phyloP scores from a whole-genome alignment of 2,888 invertebrate species.

The Ormyrus thymus region DNA sequence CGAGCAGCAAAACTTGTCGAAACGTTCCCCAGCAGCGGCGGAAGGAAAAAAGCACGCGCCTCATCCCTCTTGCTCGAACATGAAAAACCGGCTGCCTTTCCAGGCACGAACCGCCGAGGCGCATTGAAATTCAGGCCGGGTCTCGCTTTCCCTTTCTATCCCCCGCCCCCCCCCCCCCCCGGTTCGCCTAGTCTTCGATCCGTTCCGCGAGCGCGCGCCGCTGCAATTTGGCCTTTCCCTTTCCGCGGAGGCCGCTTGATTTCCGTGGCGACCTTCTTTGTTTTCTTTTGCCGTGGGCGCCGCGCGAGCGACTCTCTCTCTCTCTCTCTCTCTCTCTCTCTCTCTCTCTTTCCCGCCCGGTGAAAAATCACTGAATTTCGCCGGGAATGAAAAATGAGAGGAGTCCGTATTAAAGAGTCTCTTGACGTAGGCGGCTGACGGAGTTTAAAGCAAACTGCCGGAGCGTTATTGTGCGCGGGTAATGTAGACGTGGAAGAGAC shows the following conservation, averaged over 20 bases:
- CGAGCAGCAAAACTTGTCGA: too few species aligned
- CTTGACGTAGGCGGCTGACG: conserved; percentile 4
- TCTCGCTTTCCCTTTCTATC: conserved; percentile 74
- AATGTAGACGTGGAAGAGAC: not conserved
- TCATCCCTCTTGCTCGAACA: too few species aligned
- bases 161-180: conserved; percentile 51
- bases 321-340: not conserved
- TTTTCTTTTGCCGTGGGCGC: conserved; percentile 37
- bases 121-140: conserved; percentile 73
- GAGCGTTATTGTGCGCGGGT: not conserved
- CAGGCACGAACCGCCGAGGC: conserved; percentile 66
- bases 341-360: not conserved
- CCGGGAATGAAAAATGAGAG: conserved; percentile 52
- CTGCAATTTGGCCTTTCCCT: conserved; percentile 53
- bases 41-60: not conserved
- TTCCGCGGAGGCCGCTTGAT: conserved; percentile 38
- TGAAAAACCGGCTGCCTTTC: conserved; percentile 65
- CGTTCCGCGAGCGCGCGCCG: conserved; percentile 29
- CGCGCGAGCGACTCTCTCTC: not conserved
- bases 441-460: conserved; percentile 7
- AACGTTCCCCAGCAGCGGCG: conserved; percentile 19
- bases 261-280: conserved; percentile 36
- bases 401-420: conserved; percentile 33
- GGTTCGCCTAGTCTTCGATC: conserved; percentile 51
- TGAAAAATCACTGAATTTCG: conserved; percentile 54